Evolutionary conservation across 92 coral and sea anemone species (phyloP).

Genomic region (Epizoanthus scotinus): DNA sequence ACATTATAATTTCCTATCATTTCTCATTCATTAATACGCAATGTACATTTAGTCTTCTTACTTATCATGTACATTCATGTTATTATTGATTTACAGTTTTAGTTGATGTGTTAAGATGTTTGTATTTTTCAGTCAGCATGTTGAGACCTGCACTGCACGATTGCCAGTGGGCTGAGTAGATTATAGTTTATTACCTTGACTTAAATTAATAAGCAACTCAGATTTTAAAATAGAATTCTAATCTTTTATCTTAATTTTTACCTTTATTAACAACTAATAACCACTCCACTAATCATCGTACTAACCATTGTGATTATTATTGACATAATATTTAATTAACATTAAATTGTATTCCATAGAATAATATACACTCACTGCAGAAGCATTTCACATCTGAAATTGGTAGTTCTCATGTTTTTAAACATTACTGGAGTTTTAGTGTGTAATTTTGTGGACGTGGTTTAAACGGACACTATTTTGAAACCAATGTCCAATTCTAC

Average conservation of each 20-base stretch:
- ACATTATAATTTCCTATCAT: too few species aligned
- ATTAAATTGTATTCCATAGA: background rate
- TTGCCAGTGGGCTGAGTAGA: slow-evolving; percentile 42
- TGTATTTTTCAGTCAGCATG: slow-evolving; percentile 38
- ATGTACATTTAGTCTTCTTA: background rate
- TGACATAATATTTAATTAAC: background rate
- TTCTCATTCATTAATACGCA: too few species aligned
- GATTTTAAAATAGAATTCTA: background rate
- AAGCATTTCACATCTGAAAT: slow-evolving; percentile 6
- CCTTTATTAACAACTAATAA: slow-evolving; percentile 4
- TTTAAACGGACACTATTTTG: too few species aligned
- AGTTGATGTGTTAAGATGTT: background rate
- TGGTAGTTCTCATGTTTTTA: background rate
- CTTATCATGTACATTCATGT: background rate
- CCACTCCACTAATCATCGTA: too few species aligned
- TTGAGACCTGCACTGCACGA: slow-evolving; percentile 39
- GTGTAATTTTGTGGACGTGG: background rate
- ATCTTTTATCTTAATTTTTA: background rate
- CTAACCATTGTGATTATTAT: background rate
- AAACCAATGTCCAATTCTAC: too few species aligned
- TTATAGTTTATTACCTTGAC: slow-evolving; percentile 4
- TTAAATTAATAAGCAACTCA: background rate
- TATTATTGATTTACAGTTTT: slow-evolving; percentile 2
- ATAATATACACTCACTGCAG: background rate
- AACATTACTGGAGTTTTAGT: too few species aligned